These are phyloP conservation scores for Lophura nycthemera DNA, from an alignment of 2,113 vertebrate species.

Conservation along the genomic window DNA sequence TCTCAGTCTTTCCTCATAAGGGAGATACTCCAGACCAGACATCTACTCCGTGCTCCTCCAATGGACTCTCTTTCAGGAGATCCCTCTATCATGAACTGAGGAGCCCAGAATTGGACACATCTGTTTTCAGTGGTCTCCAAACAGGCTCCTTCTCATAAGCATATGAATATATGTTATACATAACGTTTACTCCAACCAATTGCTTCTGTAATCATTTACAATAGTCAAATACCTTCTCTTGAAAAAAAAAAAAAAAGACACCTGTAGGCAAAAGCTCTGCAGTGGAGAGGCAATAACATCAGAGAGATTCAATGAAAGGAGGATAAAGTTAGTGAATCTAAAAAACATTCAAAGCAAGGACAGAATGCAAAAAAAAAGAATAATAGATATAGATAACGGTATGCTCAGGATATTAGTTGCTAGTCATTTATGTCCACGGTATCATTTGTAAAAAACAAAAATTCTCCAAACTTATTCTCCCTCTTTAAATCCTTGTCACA, in stretches of 20 bases:
- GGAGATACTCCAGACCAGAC: too few relatives aligned
- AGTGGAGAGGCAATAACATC: background rate
- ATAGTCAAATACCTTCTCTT: background rate
- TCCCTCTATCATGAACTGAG: too few relatives aligned
- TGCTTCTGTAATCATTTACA: background rate
- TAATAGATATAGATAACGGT: background rate
- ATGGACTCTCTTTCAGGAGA: too few relatives aligned
- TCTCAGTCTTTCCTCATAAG: too few relatives aligned
- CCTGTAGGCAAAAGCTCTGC: background rate
- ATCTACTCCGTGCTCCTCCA: too few relatives aligned
- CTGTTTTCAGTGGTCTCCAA: background rate
- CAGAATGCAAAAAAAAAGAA: background rate
- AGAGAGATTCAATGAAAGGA: background rate
- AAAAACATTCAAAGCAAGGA: background rate
- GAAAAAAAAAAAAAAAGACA: background rate
- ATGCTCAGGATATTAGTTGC: background rate
- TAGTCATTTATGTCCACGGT: background rate
- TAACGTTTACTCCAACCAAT: background rate
- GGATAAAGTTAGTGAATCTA: background rate
- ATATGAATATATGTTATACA: too few relatives aligned
- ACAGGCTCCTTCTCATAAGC: background rate
- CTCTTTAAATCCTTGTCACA: constrained; percentile 2
- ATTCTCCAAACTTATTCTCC: background rate
- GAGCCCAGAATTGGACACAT: background rate
- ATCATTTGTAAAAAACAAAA: background rate